Evolutionary conservation across 2,888 invertebrate genomes (phyloP), one percentile per base, ranked within the genome.

Genomic region (Amaurobius ferox): DNA sequence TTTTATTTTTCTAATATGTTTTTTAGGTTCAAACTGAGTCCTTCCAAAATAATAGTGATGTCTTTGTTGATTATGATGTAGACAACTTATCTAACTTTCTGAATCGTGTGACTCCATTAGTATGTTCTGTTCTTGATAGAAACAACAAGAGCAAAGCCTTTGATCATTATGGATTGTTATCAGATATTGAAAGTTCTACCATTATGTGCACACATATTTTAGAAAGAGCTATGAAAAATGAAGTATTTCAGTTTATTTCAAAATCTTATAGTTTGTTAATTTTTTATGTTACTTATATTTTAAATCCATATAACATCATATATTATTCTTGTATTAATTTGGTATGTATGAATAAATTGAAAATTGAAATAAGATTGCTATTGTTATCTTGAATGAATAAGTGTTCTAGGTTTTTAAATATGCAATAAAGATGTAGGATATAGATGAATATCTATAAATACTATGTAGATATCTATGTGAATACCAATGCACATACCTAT

Each of bases 11-110:
- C 16, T 16, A 44, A 44, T 11, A 16, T 16, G 0, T 40, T n/a
- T 74, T 76, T 40, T 26, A 87, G 87, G 62, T 81, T 28, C 87
- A 87, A 35, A 87, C 87, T n/a, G 87, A 87, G 62, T 23, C 9
- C 9, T 13, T 19, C 16, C 55, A 71, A 23, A 77, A 26, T 3
- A 74, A 76, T 40, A 48, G 23, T 11, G 30, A 68, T 29, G 55
- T 48, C 9, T 77, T 62, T 70, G 87, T 62, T 23, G 77, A 81
- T 1, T 78, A 67, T 77, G 73, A 87, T 67, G 16, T 48, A n/a
- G 68, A 68, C 19, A 19, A 62, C 13, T 61, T 87, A 64, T 29
- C 39, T n/a, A 32, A 26, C 26, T 87, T 87, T 30, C 67, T 87
- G 0, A 40, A 44, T n/a, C 72, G 40, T 67, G 78, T 81, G 3